Evolutionary conservation across 2,113 vertebrate species (phyloP).

Genomic region (Trachemys scripta): DNA sequence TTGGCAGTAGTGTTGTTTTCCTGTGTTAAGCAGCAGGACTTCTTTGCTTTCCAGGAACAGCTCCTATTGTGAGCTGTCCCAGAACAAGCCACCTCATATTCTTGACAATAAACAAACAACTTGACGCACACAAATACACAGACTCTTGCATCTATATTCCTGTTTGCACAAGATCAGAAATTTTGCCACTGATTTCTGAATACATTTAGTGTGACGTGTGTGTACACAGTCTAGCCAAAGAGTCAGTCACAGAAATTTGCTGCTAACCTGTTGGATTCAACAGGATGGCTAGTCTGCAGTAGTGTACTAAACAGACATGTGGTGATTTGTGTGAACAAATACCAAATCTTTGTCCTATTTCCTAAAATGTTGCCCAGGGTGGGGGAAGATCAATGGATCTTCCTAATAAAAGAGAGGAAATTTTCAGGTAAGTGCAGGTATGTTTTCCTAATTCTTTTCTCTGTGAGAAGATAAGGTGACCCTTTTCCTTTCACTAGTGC

Average conservation of each 20-base stretch:
- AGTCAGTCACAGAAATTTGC: neutral
- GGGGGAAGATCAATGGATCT: neutral
- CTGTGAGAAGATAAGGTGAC: neutral
- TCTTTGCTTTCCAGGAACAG: neutral
- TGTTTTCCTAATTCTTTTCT: conserved; percentile 1
- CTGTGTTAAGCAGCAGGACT: neutral
- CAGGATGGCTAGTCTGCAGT: neutral
- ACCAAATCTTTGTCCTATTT: neutral
- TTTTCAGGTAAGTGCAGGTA: neutral
- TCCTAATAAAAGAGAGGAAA: neutral
- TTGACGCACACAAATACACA: neutral
- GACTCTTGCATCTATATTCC: neutral
- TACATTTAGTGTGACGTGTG: neutral
- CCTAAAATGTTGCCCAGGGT: neutral
- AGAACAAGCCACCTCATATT: neutral
- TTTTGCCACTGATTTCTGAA: no score
- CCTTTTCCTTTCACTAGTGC: neutral
- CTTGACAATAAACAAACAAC: neutral
- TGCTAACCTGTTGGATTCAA: neutral
- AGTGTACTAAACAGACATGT: neutral
- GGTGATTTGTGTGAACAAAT: neutral
- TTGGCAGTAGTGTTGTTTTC: neutral
- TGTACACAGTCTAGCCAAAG: neutral
- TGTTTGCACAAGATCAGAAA: neutral
- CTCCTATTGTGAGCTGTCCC: neutral